Evolutionary conservation across 2,888 invertebrate genomes (phyloP), one percentile per base, ranked within the genome.

Genomic region (Conchocele bisecta): DNA sequence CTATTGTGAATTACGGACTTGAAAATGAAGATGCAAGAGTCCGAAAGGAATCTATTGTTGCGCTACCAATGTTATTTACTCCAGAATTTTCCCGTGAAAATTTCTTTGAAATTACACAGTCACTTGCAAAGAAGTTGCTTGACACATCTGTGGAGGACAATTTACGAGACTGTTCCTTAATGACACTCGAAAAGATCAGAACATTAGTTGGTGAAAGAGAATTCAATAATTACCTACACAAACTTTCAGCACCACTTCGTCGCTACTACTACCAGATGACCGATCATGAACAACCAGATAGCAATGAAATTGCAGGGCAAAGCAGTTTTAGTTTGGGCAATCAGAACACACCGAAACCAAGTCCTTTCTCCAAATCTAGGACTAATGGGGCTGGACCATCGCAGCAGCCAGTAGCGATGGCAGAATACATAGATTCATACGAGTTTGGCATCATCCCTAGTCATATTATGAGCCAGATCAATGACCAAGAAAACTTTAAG

Each of bases 401-500:
- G 9, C 35, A 29, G 28, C 46, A 59, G 4, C 26, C 51, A 22
- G 59, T 51, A 26, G 33, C 39, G 48, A 64, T 69, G 41, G 82
- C 83, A 51, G 68, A 80, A 26, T 82, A 83, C 75, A 80, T 83
- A 37, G 86, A 86, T 46, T 81, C 82, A 20, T 81, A 77, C 51
- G 88, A 89, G 69, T 92, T 90, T 83, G 92, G 92, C 15, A 88
- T 92, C 31, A 88, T 92, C 57, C 92, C 92, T 72, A 86, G 88
- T 79, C 87, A 89, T 63, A 82, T 92, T 15, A 90, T 91, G 83
- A 86, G 84, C 33, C 89, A 90, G 76, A 86, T 92, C 2, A 86
- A 87, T 64, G 91, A 92, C 74, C 91, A 94, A 92, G 93, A 93
- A 35, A 93, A 94, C 83, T 93, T 93, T 91, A 91, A 93, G 61